Evolutionary conservation across 2,888 invertebrate species (phyloP), one percentile per base, ranked within the genome.

Genomic region (Caenorhabditis wallacei): DNA sequence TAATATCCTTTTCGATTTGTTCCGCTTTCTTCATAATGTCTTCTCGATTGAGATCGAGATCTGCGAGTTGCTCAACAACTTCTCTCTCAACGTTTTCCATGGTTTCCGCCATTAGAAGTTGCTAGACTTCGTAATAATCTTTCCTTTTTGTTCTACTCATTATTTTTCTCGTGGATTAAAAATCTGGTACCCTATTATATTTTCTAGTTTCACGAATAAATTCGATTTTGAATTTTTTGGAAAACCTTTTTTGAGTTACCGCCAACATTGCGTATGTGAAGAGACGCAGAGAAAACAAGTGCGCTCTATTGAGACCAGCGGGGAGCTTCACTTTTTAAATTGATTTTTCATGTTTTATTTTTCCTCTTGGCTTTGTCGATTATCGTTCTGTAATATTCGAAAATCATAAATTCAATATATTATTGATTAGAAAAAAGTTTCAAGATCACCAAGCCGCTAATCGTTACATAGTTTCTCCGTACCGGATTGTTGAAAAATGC

Each of bases 1-100:
- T 68, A n/a, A 76, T 76, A 48, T 61, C 76, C 53, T 76, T 30
- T 10, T 76, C 76, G 22, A 76, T 68, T 57, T 53, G 51, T 35
- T 56, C 59, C 2, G 66, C 76, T 20, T 24, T 30, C 18, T 54
- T n/a, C 46, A 64, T 7, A 26, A 74, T 74, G 8, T 26, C 37
- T 3, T 74, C 64, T 24, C 35, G 40, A n/a, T 72, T 35, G 30
- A 56, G 18, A 40, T 56, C 35, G 37, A 76, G 59, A 18, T 68
- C 53, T 1, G 18, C 30, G 51, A 76, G 37, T 24, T 59, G 46
- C 22, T 75, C 46, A 20, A 57, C 26, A 35, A 48, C 35, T 8
- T 46, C 66, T 37, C 2, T 51, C n/a, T 59, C 61, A 35, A 61
- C 56, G 43, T 18, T 61, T 40, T 71, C 71, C 53, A 61, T 26